phyloP scores from a whole-genome alignment of 2,113 vertebrate species.

The Limnothrissa miodon region DNA sequence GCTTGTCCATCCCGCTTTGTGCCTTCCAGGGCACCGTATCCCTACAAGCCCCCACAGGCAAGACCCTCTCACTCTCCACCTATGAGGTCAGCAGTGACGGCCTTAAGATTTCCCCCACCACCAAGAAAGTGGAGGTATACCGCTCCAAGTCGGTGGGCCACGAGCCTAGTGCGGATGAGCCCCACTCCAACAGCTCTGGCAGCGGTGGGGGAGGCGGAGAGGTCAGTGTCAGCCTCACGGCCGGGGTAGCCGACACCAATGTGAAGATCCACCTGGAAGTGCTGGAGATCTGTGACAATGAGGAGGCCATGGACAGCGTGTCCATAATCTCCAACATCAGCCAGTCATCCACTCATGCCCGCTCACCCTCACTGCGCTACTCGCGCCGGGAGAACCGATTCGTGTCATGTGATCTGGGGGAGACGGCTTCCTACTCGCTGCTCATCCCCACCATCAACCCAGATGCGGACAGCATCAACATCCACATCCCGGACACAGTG shows the following conservation, averaged over 20 bases:
- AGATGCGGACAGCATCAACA: conserved; percentile 81
- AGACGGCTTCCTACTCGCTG: conserved; percentile 92
- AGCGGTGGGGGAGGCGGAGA: conserved; percentile 55
- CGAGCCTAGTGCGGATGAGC: conserved; percentile 82
- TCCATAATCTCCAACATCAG: conserved; percentile 98
- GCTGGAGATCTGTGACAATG: conserved; percentile 92
- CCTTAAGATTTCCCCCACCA: conserved; percentile 80
- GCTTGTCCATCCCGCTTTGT: conserved; percentile 86
- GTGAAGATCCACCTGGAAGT: conserved; percentile 97
- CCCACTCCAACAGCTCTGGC: conserved; percentile 58
- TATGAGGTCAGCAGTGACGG: conserved; percentile 96
- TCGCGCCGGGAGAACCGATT: conserved; percentile 94
- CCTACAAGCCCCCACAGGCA: conserved; percentile 89
- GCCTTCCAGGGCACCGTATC: conserved; percentile 96
- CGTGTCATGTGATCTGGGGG: conserved; percentile 91
- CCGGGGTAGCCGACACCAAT: conserved; percentile 80
- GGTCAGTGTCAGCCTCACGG: conserved; percentile 21
- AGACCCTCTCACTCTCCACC: conserved; percentile 92
- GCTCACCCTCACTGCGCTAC: conserved; percentile 92
- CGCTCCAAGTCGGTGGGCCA: conserved; percentile 96
- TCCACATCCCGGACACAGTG: conserved; percentile 96
- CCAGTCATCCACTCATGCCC: conserved; percentile 88
- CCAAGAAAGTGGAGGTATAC: conserved; percentile 92
- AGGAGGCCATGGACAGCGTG: conserved; percentile 94
- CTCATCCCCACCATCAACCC: conserved; percentile 86